Percentiles rank a stretch among this genome's conserved stretches.
phyloP scores from a whole-genome alignment of 2,888 invertebrate genomes.

The Lydus trimaculatus region DNA sequence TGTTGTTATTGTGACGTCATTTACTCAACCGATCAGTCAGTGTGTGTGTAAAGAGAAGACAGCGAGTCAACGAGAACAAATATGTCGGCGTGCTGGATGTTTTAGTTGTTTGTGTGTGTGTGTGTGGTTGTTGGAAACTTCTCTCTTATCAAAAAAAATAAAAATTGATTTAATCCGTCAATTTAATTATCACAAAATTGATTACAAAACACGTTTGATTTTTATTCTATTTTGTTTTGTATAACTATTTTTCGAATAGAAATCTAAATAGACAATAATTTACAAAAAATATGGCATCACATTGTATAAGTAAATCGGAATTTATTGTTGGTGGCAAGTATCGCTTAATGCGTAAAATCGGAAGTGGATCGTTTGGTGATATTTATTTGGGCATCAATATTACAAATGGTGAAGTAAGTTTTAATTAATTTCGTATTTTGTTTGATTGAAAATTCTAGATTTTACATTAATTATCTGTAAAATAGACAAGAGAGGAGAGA shows the following conservation, averaged over 20 bases:
- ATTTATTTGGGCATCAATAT: constrained; percentile 96
- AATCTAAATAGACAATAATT: too few relatives aligned
- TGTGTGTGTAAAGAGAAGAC: too few relatives aligned
- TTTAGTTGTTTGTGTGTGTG: constrained; percentile 58
- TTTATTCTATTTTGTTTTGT: not conserved
- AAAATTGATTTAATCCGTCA: constrained; percentile 57
- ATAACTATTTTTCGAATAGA: too few relatives aligned
- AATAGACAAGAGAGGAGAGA: too few relatives aligned
- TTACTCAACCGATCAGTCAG: constrained; percentile 57
- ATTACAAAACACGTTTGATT: too few relatives aligned
- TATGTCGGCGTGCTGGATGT: constrained; percentile 67
- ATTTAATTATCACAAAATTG: constrained; percentile 59
- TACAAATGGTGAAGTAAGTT: constrained; percentile 86
- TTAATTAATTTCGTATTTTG: too few relatives aligned
- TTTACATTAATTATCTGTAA: not conserved
- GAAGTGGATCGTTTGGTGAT: constrained; percentile 99
- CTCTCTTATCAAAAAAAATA: too few relatives aligned
- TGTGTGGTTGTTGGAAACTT: constrained; percentile 1
- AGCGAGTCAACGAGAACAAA: constrained; percentile 60
- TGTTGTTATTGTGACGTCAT: constrained; percentile 39
- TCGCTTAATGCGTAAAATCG: constrained; percentile 95
- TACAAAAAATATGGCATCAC: constrained; percentile 57
- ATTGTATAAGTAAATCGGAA: constrained; percentile 66
- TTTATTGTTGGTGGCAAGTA: constrained; percentile 92
- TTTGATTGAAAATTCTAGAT: too few relatives aligned